Base-by-base conservation (phyloP, 2,797 vertebrate genomes). In the Pachyuromys duprasi region DNA sequence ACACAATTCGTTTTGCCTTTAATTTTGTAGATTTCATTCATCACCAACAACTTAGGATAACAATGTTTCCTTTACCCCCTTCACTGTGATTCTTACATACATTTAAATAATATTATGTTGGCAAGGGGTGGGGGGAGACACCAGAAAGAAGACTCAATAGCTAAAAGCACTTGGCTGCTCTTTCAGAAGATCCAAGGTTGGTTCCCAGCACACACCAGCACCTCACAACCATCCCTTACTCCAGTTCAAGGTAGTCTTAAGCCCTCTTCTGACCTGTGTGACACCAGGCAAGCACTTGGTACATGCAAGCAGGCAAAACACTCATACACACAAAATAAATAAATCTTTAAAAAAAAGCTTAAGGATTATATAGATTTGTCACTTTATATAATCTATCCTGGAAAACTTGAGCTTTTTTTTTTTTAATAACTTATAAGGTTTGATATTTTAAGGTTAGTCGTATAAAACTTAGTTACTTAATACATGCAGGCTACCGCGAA, bases 31-130 rank as follows among this genome's bases (percentile, higher is more conserved):
- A 84, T 4, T 70, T 42, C 5, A 39, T 63, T 82, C 26, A 63
- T 80, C 75, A 93, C 24, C 65, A 84, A 76, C 78, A 80, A 93
- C 53, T 80, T 39, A 94, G 42, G 57, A 75, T 39, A 63, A 15
- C 45, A 72, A 75, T 33, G 36, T 91, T 65, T 70, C 60, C 22
- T 82, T 57, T 28, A 70, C 6, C 22, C 36, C 1, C 45, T 55
- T 91, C 3, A 4, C 45, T 86, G 14, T 79, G 63, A 13, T 75
- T 82, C 42, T 49, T 83, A 63, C 36, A 83, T 70, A 86, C 6
- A 79, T 94, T 72, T 80, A 67, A 74, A 93, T 18, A 94, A 22
- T 62, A 33, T 81, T 91, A 72, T 24, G 88, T 22, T 74, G 26
- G 55, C n/a, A n/a, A n/a, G n/a, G 33, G 33, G 42, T 17, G 0